phyloP scores from a whole-genome alignment of 2,888 invertebrate species.

The Tipula unca region DNA sequence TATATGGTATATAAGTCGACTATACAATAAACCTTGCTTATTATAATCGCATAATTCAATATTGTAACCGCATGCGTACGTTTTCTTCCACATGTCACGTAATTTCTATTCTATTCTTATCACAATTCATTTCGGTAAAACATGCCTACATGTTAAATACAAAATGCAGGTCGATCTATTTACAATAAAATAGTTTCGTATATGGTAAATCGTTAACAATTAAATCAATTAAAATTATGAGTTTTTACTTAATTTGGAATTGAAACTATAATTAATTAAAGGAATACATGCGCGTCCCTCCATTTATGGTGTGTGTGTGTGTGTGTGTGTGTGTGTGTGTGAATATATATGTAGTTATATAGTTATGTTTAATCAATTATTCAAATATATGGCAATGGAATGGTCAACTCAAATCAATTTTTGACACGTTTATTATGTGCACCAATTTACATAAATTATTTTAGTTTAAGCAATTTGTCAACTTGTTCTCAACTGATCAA shows the following conservation, averaged over 20 bases:
- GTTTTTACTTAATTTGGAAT: background rate
- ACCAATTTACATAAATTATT: too few relatives aligned
- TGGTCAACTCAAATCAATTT: too few relatives aligned
- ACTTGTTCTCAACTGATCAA: too few relatives aligned
- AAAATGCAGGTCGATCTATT: background rate
- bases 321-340: too few relatives aligned
- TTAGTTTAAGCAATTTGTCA: too few relatives aligned
- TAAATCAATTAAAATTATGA: background rate
- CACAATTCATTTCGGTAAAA: background rate
- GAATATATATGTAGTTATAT: too few relatives aligned
- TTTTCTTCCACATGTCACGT: background rate
- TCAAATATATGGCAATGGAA: too few relatives aligned
- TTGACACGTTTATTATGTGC: too few relatives aligned
- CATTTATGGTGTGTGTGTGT: background rate
- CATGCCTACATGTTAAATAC: background rate
- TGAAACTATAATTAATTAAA: background rate
- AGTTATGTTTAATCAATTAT: too few relatives aligned
- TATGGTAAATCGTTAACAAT: too few relatives aligned
- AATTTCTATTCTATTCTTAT: background rate
- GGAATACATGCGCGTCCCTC: background rate
- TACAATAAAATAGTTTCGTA: too few relatives aligned
- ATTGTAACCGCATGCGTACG: background rate
- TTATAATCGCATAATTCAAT: background rate
- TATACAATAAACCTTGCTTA: background rate
- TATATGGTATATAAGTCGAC: background rate